Evolutionary conservation across 2,113 vertebrate genomes (phyloP), one percentile per base, ranked within the genome.

Genomic region (Baryphthengus martii): DNA sequence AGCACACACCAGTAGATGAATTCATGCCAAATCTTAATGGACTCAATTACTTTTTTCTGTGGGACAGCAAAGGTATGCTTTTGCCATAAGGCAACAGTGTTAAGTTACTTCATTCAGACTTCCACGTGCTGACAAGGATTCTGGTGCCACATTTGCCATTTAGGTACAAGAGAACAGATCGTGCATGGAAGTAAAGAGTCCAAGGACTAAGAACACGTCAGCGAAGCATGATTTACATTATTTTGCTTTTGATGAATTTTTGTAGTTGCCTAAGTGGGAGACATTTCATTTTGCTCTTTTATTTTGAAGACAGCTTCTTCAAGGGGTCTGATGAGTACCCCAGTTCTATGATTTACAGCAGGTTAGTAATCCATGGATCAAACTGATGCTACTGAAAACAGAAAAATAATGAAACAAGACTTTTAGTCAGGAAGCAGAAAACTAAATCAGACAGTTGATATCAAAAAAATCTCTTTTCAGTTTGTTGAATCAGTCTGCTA

Each of bases 31-130:
- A 42, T 47, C 53, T 61, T 65, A 68, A 80, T 17, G 49, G 44
- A 65, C 20, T 33, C 24, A 16, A 20, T 75, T 53, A 66, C 17
- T 45, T 6, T n/a, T 74, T 81, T 63, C 55, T 67, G 50, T 52
- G 37, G 47, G 49, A 44, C 83, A 71, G n/a, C 73, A 88, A 35
- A 82, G 42, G 19, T 37, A 33, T 13, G 47, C 11, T 62, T 72
- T 25, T 33, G 39, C 53, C n/a, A 10, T 13, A 65, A 29, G 8
- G 29, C 39, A 61, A 45, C 15, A 1, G 0, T 1, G 5, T 39
- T 26, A n/a, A 65, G 10, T 78, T 55, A 89, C 29, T 24, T 62
- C n/a, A 67, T 49, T 53, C 62, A 76, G 16, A n/a, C 19, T 73
- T 42, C 21, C 28, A 37, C 12, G 40, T 70, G n/a, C 44, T 42